These are phyloP conservation scores for Petroica traversi DNA, from an alignment of 2,113 vertebrate species.

Conservation along the genomic window DNA sequence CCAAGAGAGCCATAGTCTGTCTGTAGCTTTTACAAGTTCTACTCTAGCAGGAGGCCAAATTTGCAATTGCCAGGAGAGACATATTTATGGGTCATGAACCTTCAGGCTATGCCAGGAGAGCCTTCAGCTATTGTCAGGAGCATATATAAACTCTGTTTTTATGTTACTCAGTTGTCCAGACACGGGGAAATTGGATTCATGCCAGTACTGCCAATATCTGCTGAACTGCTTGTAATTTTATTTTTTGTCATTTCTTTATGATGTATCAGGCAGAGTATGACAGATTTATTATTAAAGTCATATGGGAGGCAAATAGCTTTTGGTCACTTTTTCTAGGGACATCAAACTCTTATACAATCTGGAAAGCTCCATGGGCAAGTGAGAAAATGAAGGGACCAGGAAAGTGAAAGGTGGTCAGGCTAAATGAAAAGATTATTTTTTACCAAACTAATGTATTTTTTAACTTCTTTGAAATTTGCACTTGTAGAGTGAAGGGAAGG, in stretches of 20 bases:
- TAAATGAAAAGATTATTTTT: not conserved
- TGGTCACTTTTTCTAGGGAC: not conserved
- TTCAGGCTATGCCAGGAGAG: conserved; percentile 34
- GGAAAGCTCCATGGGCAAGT: not conserved
- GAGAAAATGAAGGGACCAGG: not conserved
- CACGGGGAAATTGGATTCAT: not conserved
- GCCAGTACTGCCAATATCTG: conserved; percentile 6
- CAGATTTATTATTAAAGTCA: not conserved
- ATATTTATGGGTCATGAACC: conserved; percentile 55
- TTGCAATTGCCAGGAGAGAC: conserved; percentile 38
- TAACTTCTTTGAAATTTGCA: not conserved
- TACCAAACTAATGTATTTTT: not conserved
- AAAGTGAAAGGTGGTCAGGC: not conserved
- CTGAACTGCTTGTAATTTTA: not conserved
- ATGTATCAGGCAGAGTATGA: not conserved
- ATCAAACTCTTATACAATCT: not conserved
- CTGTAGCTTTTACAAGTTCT: conserved; percentile 45
- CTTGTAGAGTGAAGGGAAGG: not conserved
- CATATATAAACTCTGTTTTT: conserved; percentile 29
- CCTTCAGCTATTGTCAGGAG: conserved; percentile 24
- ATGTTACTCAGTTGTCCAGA: not conserved
- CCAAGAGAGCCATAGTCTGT: not conserved
- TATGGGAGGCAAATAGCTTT: not conserved
- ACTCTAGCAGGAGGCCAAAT: not conserved
- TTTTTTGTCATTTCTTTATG: not conserved